Percentiles rank a stretch among this genome's conserved stretches.
Evolutionary conservation across 2,888 invertebrate species (phyloP).

Genomic region (Scaptomyza cyrtandrae): DNA sequence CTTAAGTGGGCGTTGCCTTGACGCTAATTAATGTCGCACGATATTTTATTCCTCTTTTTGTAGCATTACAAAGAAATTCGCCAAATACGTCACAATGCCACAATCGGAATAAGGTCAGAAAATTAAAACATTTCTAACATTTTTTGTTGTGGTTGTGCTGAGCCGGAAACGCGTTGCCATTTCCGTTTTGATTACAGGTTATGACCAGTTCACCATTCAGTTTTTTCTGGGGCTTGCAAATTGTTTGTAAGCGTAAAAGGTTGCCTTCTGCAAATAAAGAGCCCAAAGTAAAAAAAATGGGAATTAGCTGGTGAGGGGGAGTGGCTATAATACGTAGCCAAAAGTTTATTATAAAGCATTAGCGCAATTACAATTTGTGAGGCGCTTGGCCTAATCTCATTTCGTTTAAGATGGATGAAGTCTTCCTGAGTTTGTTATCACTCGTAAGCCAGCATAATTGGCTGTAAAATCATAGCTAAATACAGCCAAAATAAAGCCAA

Average conservation of each 20-base stretch:
- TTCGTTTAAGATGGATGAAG: background rate
- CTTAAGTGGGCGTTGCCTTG: constrained; percentile 15
- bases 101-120: constrained; percentile 59
- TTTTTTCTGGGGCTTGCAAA: constrained; percentile 36
- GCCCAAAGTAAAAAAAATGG: background rate
- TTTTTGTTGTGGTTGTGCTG: background rate
- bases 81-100: constrained; percentile 43
- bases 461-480: constrained; percentile 43
- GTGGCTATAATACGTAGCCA: constrained; percentile 16
- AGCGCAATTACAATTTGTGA: constrained; percentile 42
- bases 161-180: constrained; percentile 67
- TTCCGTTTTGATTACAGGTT: constrained; percentile 68
- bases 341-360: constrained; percentile 26
- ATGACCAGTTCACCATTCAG: constrained; percentile 29
- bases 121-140: background rate
- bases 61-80: constrained; percentile 20
- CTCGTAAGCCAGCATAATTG: constrained; percentile 51
- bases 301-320: background rate
- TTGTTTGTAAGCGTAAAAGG: constrained; percentile 59
- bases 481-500: constrained; percentile 33
- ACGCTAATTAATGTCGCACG: constrained; percentile 51
- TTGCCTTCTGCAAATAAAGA: constrained; percentile 31
- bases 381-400: constrained; percentile 22
- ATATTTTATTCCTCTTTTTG: constrained; percentile 22
- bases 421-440: constrained; percentile 19